A percentile compares a stretch with the other conserved stretches of the same genome.
Conservation (phyloP, 2,888 invertebrate species). For the Tridacna gigas region DNA sequence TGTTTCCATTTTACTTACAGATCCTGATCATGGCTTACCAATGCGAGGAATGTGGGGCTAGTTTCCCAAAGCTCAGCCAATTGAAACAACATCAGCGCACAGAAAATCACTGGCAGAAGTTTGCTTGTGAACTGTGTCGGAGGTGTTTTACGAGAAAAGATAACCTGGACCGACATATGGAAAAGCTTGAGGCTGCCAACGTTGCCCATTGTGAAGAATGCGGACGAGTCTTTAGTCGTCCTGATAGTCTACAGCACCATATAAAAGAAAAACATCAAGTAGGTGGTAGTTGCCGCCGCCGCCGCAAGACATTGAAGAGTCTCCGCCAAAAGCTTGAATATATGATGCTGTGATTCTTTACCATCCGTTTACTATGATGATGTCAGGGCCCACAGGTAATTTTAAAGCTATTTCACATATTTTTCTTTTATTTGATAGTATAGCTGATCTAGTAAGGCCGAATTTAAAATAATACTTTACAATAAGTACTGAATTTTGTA, state of each 20-base stretch:
- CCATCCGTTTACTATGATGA: slow-evolving; percentile 40
- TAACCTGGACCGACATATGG: slow-evolving; percentile 23
- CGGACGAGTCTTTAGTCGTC: slow-evolving; percentile 5
- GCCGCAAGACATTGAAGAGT: neutral
- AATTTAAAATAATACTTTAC: too few species aligned
- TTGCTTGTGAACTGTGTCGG: slow-evolving; percentile 16
- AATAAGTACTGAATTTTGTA: too few species aligned
- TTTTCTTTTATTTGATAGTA: slow-evolving; percentile 5
- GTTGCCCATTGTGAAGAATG: slow-evolving; percentile 21
- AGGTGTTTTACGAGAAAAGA: slow-evolving; percentile 24
- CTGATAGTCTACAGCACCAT: slow-evolving; percentile 2
- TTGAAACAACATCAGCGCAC: too few species aligned
- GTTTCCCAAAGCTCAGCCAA: too few species aligned
- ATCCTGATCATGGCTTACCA: too few species aligned
- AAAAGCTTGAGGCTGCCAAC: slow-evolving; percentile 1
- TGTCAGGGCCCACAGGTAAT: slow-evolving; percentile 32
- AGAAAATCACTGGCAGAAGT: slow-evolving; percentile 30
- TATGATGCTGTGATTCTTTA: slow-evolving; percentile 3
- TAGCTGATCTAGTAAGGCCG: too few species aligned
- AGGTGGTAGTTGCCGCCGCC: neutral
- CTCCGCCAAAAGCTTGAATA: neutral
- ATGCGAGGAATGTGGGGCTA: too few species aligned
- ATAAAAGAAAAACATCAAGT: slow-evolving; percentile 4
- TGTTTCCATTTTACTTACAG: too few species aligned
- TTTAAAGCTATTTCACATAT: neutral